phyloP scores from a whole-genome alignment of 2,113 vertebrate genomes.

The Neolamprologus modestus region DNA sequence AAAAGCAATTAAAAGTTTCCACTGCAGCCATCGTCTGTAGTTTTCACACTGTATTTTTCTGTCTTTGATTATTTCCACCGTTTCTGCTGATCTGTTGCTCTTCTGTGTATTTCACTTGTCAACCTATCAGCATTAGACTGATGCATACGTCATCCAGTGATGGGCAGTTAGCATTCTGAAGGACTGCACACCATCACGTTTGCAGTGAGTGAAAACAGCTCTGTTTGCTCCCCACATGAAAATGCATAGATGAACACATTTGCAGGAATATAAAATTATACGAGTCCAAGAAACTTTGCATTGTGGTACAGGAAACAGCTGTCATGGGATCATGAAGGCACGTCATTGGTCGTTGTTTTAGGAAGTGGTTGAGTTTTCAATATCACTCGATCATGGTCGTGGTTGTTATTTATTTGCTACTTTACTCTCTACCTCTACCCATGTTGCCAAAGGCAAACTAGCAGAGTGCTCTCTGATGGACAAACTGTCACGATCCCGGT shows the following conservation, averaged over 20 bases:
- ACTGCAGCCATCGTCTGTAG: not conserved
- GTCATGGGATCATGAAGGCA: not conserved
- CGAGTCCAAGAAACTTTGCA: not conserved
- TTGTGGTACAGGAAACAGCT: not conserved
- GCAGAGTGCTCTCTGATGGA: not conserved
- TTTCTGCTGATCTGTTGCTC: not conserved
- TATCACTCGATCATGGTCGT: not conserved
- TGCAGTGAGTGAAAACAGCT: not conserved
- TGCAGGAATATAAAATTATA: not conserved
- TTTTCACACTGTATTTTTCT: not conserved
- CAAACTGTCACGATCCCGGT: not conserved
- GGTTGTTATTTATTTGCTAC: not conserved
- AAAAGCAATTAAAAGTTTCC: not conserved
- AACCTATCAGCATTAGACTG: not conserved
- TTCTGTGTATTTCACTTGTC: not conserved
- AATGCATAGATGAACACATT: not conserved
- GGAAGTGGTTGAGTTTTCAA: not conserved
- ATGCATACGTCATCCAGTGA: not conserved
- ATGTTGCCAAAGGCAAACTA: rapidly evolving
- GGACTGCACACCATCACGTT: not conserved
- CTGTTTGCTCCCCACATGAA: not conserved
- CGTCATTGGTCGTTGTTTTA: not conserved
- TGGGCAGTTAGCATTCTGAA: not conserved
- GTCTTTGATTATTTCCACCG: rapidly evolving
- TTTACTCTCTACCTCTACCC: not conserved